Conservation (phyloP, 2,888 invertebrate species). For the Ptycholaimellus sp. region DNA sequence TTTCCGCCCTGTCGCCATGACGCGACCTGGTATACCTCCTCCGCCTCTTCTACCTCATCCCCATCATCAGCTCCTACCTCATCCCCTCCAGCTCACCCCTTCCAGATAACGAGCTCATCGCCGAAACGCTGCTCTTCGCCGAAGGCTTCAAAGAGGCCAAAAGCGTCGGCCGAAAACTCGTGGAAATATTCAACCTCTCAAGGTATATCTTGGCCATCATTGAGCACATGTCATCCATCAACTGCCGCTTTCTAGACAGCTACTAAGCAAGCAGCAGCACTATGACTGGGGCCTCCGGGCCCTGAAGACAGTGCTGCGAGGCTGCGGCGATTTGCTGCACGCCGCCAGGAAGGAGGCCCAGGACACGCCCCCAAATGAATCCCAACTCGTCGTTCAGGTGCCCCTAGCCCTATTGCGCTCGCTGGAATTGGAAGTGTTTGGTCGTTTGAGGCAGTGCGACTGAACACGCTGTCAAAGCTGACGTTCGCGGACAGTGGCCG, state of each 20-base stretch:
- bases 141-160: constrained; percentile 58
- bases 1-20: constrained; percentile 76
- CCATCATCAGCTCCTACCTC: constrained; percentile 46
- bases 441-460: constrained; percentile 46
- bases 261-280: constrained; percentile 70
- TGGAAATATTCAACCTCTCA: constrained; percentile 60
- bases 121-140: constrained; percentile 61
- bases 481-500: constrained; percentile 48
- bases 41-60: neutral
- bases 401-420: too few relatives aligned
- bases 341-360: constrained; percentile 8
- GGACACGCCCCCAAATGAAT: constrained; percentile 3
- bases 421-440: too few relatives aligned
- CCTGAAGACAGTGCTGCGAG: constrained; percentile 62
- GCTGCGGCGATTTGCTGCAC: constrained; percentile 24
- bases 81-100: too few relatives aligned
- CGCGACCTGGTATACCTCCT: constrained; percentile 42
- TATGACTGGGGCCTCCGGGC: constrained; percentile 97
- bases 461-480: constrained; percentile 60
- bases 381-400: too few relatives aligned
- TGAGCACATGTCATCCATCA: neutral
- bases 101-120: constrained; percentile 67
- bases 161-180: constrained; percentile 52
- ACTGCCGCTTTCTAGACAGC: constrained; percentile 35
- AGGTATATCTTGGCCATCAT: constrained; percentile 30